phyloP scores from a whole-genome alignment of 2,113 vertebrate genomes.

The Chitala chitala region DNA sequence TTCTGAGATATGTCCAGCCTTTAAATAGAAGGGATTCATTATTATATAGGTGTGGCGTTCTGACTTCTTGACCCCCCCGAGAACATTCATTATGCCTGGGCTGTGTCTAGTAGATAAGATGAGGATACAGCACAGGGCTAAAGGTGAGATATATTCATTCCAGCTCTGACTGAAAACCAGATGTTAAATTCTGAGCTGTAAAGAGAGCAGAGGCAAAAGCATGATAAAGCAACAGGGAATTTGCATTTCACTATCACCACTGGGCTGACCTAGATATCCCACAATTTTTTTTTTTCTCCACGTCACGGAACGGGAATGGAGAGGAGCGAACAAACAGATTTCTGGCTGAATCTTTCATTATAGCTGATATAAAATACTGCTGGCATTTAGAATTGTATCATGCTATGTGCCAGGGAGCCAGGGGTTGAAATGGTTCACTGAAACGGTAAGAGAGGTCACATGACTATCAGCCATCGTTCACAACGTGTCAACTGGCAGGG shows the following conservation, averaged over 20 bases:
- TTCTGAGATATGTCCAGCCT: neutral
- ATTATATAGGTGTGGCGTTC: neutral
- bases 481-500: too few relatives aligned
- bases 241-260: slow-evolving; percentile 22
- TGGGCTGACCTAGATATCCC: slow-evolving; percentile 53
- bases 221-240: slow-evolving; percentile 31
- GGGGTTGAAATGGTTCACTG: too few relatives aligned
- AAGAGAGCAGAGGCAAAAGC: slow-evolving; percentile 31
- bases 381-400: too few relatives aligned
- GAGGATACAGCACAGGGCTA: neutral
- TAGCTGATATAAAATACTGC: too few relatives aligned
- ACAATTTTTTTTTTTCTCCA: slow-evolving; percentile 50
- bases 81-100: neutral
- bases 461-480: too few relatives aligned
- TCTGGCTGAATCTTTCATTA: too few relatives aligned
- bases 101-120: neutral
- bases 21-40: neutral
- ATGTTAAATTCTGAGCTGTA: neutral
- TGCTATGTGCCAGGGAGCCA: too few relatives aligned
- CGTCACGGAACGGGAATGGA: slow-evolving; percentile 15
- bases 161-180: neutral
- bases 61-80: neutral
- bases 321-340: neutral
- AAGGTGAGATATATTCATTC: neutral
- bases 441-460: too few relatives aligned